These are phyloP conservation scores for Thysanoteuthis rhombus DNA, from an alignment of 2,888 invertebrate genomes.

Conservation along the genomic window DNA sequence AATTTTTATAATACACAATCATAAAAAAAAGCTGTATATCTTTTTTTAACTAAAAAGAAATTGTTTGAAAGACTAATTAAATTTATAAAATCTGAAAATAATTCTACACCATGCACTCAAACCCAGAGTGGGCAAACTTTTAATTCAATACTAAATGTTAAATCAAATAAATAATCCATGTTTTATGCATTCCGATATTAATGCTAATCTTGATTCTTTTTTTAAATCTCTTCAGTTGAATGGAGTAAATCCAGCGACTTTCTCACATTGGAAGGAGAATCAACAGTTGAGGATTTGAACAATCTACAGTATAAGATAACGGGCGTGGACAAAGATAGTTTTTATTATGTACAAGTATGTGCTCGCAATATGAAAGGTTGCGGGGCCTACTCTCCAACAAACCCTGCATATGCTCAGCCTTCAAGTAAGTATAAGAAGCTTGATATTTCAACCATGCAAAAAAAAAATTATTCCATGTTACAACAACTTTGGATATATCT, in stretches of 20 bases:
- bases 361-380: slow-evolving; percentile 93
- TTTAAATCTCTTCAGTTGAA: slow-evolving; percentile 77
- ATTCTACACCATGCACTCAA: background rate
- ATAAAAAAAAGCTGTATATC: too few species aligned
- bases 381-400: slow-evolving; percentile 80
- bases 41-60: too few species aligned
- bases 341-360: slow-evolving; percentile 90
- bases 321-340: slow-evolving; percentile 84
- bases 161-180: too few species aligned
- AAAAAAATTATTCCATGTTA: too few species aligned
- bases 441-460: background rate
- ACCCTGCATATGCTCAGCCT: slow-evolving; percentile 86
- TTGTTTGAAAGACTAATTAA: too few species aligned
- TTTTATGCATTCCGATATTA: background rate
- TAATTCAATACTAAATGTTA: too few species aligned
- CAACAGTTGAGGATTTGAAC: slow-evolving; percentile 76
- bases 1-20: too few species aligned
- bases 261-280: slow-evolving; percentile 81
- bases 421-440: slow-evolving; percentile 79
- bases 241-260: slow-evolving; percentile 92
- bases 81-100: background rate
- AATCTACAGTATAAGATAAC: slow-evolving; percentile 74
- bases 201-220: background rate
- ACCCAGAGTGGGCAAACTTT: background rate
- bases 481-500: too few species aligned